Evolutionary conservation across 2,888 invertebrate genomes (phyloP).

Genomic region (Coenonympha glycerion): DNA sequence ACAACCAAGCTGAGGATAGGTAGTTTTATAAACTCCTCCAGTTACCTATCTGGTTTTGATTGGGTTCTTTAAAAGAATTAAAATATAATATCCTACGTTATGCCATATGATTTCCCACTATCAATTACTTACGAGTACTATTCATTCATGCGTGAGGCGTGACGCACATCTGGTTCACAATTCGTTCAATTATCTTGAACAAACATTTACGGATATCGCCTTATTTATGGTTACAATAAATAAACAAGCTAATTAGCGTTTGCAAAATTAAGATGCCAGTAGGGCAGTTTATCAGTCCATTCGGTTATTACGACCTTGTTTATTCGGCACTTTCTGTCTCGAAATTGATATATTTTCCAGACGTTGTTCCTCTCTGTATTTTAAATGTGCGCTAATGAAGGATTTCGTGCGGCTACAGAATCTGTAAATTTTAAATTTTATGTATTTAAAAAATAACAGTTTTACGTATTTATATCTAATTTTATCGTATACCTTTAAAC

Average conservation of each 20-base stretch:
- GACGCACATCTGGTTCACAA: constrained; percentile 50
- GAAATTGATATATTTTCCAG: background rate
- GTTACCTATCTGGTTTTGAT: too few species aligned
- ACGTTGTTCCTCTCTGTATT: background rate
- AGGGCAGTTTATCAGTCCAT: constrained; percentile 18
- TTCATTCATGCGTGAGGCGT: constrained; percentile 40
- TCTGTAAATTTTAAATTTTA: too few species aligned
- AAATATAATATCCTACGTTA: constrained; percentile 42
- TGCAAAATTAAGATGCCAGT: constrained; percentile 20
- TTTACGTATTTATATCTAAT: too few species aligned
- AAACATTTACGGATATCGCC: constrained; percentile 30
- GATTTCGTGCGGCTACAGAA: too few species aligned
- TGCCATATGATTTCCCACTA: constrained; percentile 46
- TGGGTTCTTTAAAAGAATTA: constrained; percentile 34
- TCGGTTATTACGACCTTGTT: constrained; percentile 3
- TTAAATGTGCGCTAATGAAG: too few species aligned
- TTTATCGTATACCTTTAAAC: too few species aligned
- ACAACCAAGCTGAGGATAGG: too few species aligned
- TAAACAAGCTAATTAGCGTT: constrained; percentile 27
- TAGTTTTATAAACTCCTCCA: too few species aligned
- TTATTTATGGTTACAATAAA: constrained; percentile 31
- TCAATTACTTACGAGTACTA: constrained; percentile 31
- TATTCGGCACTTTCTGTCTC: constrained; percentile 2
- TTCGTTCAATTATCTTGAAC: constrained; percentile 40
- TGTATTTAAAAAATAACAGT: too few species aligned